Base-by-base conservation (phyloP, 2,888 invertebrate species). In the Pseudococcus longispinus region DNA sequence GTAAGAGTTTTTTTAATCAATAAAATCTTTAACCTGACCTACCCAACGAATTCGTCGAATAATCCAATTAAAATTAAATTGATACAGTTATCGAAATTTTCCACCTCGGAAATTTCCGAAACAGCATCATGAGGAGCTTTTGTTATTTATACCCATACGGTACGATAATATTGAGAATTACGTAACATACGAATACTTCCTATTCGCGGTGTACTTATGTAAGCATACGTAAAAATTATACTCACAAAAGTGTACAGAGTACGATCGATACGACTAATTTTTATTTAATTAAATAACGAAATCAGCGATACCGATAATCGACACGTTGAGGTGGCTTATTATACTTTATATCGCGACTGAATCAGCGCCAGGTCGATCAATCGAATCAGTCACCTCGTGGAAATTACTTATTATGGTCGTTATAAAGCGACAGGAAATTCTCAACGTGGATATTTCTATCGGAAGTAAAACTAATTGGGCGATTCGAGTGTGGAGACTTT, bases 261-360 rank as follows among this genome's bases (percentile, higher is more conserved):
- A 80, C 37, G n/a, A n/a, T 37, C 42, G 77, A 80, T 80, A 80
- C 77, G 77, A 80, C 77, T 42, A 80, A 80, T 80, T 80, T 80
- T 80, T 42, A 80, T 80, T 80, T 80, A 80, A 80, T 80, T 80
- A 80, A 80, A 80, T 80, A n/a, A 42, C n/a, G 20, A 80, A 42
- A 80, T 80, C 20, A 42, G 42, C n/a, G 37, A 37, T 37, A 37
- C 37, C 77, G 37, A 20, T 80, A 42, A 80, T 37, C 77, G 3
- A 37, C 20, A 29, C 74, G 20, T 80, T 80, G 5, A 80, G n/a
- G 77, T 80, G 77, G 42, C 26, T 80, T 42, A 42, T 80, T 60
- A 18, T 32, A 42, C 77, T 80, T 80, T 20, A 80, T 80, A 80
- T 80, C 23, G 20, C 42, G 32, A 4, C 15, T 29, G 9, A 70